These are phyloP conservation scores for Malurus cyaneus DNA, from an alignment of 2,113 vertebrate genomes.

Conservation along the genomic window DNA sequence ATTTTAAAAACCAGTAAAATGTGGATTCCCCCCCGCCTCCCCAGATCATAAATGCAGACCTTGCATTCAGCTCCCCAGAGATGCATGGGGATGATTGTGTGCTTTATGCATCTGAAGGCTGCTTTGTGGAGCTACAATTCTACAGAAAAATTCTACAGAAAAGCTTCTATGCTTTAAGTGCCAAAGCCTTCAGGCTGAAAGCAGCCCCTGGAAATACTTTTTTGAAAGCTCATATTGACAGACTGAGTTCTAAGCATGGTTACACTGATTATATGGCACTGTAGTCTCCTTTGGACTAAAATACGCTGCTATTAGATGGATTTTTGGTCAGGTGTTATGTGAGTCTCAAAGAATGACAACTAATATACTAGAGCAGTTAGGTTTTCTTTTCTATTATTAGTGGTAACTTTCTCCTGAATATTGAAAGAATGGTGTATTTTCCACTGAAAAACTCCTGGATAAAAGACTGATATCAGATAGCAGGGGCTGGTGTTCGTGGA, in stretches of 20 bases:
- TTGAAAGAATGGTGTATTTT: not conserved
- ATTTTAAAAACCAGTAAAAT: not conserved
- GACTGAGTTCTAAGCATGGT: conserved; percentile 39
- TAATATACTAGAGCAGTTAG: not conserved
- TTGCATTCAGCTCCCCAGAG: not conserved
- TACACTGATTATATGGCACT: conserved; percentile 50
- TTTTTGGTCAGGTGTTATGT: conserved; percentile 19
- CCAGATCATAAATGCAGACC: not conserved
- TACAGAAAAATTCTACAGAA: not conserved
- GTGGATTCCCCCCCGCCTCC: not conserved
- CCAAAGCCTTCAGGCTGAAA: not conserved
- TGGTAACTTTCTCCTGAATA: conserved; percentile 14
- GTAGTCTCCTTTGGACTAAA: conserved; percentile 12
- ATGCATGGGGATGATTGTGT: not conserved
- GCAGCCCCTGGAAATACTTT: not conserved
- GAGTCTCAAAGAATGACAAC: conserved; percentile 16
- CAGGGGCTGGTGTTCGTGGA: not conserved
- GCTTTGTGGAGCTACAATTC: not conserved
- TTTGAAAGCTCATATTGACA: conserved; percentile 43
- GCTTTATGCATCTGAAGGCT: not conserved
- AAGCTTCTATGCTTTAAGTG: not conserved
- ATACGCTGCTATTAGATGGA: not conserved
- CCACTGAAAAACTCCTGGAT: not conserved
- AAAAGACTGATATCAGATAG: not conserved
- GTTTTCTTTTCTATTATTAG: conserved; percentile 2